Evolutionary conservation across 1,140 invertebrate genomes (phyloP).

Genomic region (Drosophila oshimai): DNA sequence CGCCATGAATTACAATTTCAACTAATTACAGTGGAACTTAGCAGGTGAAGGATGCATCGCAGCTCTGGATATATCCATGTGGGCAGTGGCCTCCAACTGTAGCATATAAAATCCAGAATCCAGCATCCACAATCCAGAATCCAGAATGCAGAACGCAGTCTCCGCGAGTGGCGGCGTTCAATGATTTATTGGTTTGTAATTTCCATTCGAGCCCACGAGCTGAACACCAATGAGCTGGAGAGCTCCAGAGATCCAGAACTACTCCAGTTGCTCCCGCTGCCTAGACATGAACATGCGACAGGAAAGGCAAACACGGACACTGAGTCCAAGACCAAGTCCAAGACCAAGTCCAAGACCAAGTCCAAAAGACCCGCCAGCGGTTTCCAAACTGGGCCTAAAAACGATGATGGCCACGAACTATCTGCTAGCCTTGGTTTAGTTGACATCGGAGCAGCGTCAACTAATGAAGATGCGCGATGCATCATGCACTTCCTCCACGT

Average conservation of each 20-base stretch:
- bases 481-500: conserved; percentile 57
- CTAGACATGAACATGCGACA: conserved; percentile 69
- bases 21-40: conserved; percentile 66
- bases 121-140: conserved; percentile 2
- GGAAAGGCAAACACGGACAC: conserved; percentile 75
- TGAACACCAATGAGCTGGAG: conserved; percentile 54
- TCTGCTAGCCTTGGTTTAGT: conserved; percentile 8
- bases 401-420: conserved; percentile 54
- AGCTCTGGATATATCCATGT: too few relatives aligned
- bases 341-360: neutral
- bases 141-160: conserved; percentile 1
- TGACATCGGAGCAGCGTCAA: conserved; percentile 73
- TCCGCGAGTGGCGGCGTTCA: conserved; percentile 36
- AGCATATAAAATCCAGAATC: neutral
- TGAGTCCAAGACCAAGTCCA: neutral
- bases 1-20: conserved; percentile 79
- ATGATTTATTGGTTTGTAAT: conserved; percentile 81
- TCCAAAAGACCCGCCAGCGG: conserved; percentile 47
- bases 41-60: conserved; percentile 29
- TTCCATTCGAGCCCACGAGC: conserved; percentile 75
- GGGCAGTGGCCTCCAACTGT: conserved; percentile 11
- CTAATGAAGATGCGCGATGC: conserved; percentile 80
- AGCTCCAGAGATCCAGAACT: neutral
- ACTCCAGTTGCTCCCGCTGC: conserved; percentile 20
- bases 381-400: conserved; percentile 69